A percentile compares a stretch with the other conserved stretches of the same genome.
Conservation (phyloP, 1,140 invertebrate genomes). For the Ostrea denselamellosa region DNA sequence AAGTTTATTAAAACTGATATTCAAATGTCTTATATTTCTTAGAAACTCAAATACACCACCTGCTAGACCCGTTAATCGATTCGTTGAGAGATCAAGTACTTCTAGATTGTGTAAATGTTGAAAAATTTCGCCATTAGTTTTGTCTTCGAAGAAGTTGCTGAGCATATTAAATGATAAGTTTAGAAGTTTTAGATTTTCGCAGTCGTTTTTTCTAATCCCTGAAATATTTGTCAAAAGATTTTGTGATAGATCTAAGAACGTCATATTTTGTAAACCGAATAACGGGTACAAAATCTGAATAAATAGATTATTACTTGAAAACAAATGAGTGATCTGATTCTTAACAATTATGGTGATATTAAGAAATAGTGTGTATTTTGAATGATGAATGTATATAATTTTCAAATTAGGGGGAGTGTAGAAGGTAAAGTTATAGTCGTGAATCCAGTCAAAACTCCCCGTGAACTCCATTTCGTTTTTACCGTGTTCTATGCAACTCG, state of each 20-base stretch:
- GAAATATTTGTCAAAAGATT: slow-evolving; percentile 21
- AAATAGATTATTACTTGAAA: not conserved
- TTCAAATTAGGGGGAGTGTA: not conserved
- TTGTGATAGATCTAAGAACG: not conserved
- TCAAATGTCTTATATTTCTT: not conserved
- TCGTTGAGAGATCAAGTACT: not conserved
- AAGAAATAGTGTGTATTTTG: not conserved
- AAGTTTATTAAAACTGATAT: slow-evolving; percentile 12
- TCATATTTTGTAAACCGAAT: not conserved
- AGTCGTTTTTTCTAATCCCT: not conserved
- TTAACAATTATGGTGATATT: not conserved
- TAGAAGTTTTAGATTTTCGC: not conserved
- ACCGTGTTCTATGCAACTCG: not conserved
- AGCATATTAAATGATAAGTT: slow-evolving; percentile 10
- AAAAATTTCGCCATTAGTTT: not conserved
- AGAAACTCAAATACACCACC: not conserved
- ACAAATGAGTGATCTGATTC: not conserved
- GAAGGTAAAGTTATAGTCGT: not conserved
- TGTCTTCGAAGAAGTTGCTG: not conserved
- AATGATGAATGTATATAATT: not conserved
- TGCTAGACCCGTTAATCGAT: not conserved
- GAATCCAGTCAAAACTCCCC: not conserved
- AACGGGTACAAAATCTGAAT: not conserved
- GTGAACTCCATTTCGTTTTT: not conserved
- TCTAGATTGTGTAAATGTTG: not conserved